phyloP scores from a whole-genome alignment of 2,797 vertebrate species.

The Pempheris klunzingeri region DNA sequence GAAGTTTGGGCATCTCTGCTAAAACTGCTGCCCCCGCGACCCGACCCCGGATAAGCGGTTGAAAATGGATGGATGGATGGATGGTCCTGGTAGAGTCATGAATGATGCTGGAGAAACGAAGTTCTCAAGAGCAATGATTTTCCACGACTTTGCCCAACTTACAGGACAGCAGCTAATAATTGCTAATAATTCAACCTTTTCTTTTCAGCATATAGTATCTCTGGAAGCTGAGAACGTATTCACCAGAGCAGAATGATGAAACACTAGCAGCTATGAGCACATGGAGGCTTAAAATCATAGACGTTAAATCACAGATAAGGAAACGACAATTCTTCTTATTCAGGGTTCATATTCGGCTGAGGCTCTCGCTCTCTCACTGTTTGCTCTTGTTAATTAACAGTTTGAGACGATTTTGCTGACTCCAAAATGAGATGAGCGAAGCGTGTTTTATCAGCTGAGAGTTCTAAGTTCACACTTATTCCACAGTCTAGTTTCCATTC shows the following conservation, averaged over 20 bases:
- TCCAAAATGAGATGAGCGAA: no score
- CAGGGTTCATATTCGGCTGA: not conserved
- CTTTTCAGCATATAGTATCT: constrained; percentile 1
- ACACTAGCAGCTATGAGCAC: not conserved
- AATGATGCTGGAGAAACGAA: not conserved
- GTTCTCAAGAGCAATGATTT: constrained; percentile 6
- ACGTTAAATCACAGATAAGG: not conserved
- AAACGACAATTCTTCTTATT: not conserved
- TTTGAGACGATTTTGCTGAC: no score
- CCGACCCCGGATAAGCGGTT: no score
- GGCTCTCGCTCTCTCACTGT: not conserved
- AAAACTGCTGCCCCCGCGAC: no score
- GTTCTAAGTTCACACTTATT: no score
- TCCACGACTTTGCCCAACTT: constrained; percentile 20
- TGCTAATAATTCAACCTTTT: constrained; percentile 46
- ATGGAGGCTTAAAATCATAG: not conserved
- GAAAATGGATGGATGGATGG: no score
- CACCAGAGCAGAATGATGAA: constrained; percentile 7
- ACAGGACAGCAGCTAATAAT: not conserved
- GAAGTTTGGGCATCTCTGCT: no score
- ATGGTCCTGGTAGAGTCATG: not conserved
- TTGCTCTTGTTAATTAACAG: not conserved
- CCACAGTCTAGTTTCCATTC: no score
- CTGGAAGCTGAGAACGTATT: not conserved
- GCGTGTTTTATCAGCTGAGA: no score